A percentile compares a stretch with the other conserved stretches of the same genome.
phyloP scores from a whole-genome alignment of 2,113 vertebrate species.

The Phoenicopterus ruber region DNA sequence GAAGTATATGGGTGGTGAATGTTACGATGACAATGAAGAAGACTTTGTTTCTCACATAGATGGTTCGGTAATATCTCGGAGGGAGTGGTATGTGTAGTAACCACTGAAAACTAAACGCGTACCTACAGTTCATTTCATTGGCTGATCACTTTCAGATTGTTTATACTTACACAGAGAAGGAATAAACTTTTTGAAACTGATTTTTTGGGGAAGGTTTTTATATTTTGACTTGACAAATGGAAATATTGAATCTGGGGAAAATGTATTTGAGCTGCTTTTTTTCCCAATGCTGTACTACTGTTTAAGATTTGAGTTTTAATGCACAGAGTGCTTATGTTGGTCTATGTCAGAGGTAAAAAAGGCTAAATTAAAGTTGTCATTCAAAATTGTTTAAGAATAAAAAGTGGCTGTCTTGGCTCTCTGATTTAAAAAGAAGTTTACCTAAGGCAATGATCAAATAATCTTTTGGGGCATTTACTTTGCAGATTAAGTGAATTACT shows the following conservation, averaged over 20 bases:
- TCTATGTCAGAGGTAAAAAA: conserved; percentile 70
- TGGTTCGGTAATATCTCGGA: conserved; percentile 95
- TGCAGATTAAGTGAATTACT: background rate
- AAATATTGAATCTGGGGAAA: conserved; percentile 71
- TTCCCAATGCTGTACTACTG: conserved; percentile 80
- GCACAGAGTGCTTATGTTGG: conserved; percentile 73
- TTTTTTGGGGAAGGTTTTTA: conserved; percentile 72
- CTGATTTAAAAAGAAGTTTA: conserved; percentile 61
- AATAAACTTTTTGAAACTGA: conserved; percentile 80
- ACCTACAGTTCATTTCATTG: conserved; percentile 68
- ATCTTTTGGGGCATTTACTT: conserved; percentile 32
- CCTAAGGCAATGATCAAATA: conserved; percentile 43
- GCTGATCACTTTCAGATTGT: conserved; percentile 78
- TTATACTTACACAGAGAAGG: conserved; percentile 75
- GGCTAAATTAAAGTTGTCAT: conserved; percentile 61
- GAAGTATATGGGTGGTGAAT: conserved; percentile 87
- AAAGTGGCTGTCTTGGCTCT: conserved; percentile 62
- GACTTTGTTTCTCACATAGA: conserved; percentile 97
- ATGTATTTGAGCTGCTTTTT: conserved; percentile 75
- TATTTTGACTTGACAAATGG: conserved; percentile 74
- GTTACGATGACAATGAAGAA: conserved; percentile 88
- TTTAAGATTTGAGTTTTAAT: conserved; percentile 77
- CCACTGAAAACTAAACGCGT: conserved; percentile 65
- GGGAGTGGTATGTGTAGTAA: conserved; percentile 96
- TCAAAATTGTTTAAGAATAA: conserved; percentile 58